Percentiles rank a stretch among this genome's conserved stretches.
These are phyloP conservation scores for Ianthella basta DNA, from an alignment of 37 sponge, comb jelly and placozoan genomes.

Conservation along the genomic window DNA sequence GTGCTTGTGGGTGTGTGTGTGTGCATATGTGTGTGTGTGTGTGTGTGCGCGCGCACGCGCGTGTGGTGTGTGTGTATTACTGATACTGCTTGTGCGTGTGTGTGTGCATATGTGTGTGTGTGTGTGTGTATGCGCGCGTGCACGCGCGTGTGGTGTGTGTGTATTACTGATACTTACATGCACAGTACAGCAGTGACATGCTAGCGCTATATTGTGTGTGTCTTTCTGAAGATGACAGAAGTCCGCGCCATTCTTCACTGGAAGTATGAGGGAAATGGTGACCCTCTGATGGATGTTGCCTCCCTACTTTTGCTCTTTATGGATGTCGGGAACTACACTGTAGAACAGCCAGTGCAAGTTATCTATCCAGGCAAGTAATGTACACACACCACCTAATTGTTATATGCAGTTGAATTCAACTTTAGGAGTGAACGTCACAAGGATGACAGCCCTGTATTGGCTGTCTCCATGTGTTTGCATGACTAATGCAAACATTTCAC, in stretches of 20 bases:
- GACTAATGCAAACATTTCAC: too few species aligned
- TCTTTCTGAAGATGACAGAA: not conserved
- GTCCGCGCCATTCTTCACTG: not conserved
- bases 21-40: conserved; percentile 17
- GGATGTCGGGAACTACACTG: not conserved
- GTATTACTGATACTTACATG: too few species aligned
- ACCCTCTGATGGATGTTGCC: not conserved
- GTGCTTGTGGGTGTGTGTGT: conserved; percentile 24
- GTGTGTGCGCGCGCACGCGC: conserved; percentile 1
- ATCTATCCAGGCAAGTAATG: too few species aligned
- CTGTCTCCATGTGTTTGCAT: too few species aligned
- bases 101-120: not conserved
- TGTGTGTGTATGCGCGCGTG: conserved; percentile 1
- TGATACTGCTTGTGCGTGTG: not conserved
- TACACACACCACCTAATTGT: too few species aligned
- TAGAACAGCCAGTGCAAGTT: too few species aligned
- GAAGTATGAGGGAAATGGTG: not conserved
- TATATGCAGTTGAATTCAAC: too few species aligned
- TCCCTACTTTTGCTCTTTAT: not conserved
- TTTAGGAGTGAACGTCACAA: too few species aligned
- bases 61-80: not conserved
- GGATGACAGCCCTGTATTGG: too few species aligned
- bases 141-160: not conserved
- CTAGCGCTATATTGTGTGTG: too few species aligned
- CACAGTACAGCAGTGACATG: too few species aligned